Conservation (phyloP, 2,113 vertebrate species). For the Oceanites oceanicus region DNA sequence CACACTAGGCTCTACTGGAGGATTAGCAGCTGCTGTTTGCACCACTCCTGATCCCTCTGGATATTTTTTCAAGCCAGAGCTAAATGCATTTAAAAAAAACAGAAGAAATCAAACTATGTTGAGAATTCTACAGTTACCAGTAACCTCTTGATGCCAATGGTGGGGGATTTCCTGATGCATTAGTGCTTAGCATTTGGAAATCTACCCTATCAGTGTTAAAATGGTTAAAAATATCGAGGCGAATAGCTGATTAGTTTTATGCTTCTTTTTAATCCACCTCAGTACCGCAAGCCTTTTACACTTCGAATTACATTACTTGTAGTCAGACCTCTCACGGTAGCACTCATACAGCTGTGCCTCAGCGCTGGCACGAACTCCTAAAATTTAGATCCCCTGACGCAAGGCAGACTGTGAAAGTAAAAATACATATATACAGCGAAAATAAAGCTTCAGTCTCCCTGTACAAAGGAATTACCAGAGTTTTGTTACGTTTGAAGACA, state of each 20-base stretch:
- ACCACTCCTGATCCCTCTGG: conserved; percentile 70
- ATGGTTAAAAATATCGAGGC: not conserved
- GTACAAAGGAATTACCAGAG: not conserved
- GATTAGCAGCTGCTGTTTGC: conserved; percentile 57
- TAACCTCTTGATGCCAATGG: conserved; percentile 5
- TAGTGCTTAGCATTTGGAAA: conserved; percentile 28
- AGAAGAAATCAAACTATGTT: conserved; percentile 73
- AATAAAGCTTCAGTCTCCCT: not conserved
- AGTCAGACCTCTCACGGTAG: not conserved
- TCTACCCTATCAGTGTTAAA: not conserved
- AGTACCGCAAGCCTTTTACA: not conserved
- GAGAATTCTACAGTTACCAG: conserved; percentile 64
- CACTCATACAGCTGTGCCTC: not conserved
- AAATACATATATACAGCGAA: no score
- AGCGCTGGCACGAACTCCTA: not conserved
- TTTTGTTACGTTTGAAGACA: not conserved
- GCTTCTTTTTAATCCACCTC: not conserved
- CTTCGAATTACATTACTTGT: not conserved
- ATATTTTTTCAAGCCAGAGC: conserved; percentile 69
- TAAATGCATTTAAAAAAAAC: conserved; percentile 73
- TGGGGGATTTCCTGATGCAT: conserved; percentile 22
- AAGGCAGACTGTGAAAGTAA: not conserved
- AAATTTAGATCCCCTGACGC: not conserved
- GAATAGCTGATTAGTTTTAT: not conserved
- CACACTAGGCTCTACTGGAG: conserved; percentile 64